Evolutionary conservation across 2,797 vertebrate genomes (phyloP), one percentile per base, ranked within the genome.

Genomic region (Myotis daubentonii): DNA sequence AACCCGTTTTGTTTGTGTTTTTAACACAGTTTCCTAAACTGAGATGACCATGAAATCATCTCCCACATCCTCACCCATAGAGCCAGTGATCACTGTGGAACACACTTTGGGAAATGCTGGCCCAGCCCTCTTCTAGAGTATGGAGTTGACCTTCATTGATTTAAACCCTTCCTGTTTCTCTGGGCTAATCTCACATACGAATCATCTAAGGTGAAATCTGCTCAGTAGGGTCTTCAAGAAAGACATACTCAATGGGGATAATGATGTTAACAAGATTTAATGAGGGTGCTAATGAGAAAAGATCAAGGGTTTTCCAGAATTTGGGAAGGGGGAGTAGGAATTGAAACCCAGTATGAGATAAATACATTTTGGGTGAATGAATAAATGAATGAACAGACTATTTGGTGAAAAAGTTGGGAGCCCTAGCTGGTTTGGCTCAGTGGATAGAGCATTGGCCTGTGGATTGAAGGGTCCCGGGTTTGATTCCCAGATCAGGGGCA

Each of bases 261-360:
- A 84, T 76, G 47, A 30, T 83, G 88, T 87, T 89, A 84, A 68
- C 41, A 79, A 47, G 23, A 71, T 65, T 51, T 76, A 66, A 30
- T 84, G 20, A 76, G 8, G 53, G 65, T 60, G 25, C n/a, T 93
- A 78, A 78, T 65, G n/a, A 60, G 55, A 41, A 83, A 51, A 96
- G 17, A 28, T 36, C 12, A 76, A 78, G 25, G 33, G 16, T 79
- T 88, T 95, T 78, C 44, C 76, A 95, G 38, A 93, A 87, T 80
- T 83, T 83, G 22, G 15, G 53, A 36, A 2, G 36, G 25, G 55
- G 30, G 20, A 70, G 16, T 62, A 62, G 71, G 51, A 76, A 70
- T 88, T 75, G 68, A 90, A 86, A 79, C 11, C 19, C 36, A 16
- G 57, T 30, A 44, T 3, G 70, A 89, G 75, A 5, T 38, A 70